Evolutionary conservation across 2,113 vertebrate species (phyloP).

Genomic region (Danionella cerebrum): DNA sequence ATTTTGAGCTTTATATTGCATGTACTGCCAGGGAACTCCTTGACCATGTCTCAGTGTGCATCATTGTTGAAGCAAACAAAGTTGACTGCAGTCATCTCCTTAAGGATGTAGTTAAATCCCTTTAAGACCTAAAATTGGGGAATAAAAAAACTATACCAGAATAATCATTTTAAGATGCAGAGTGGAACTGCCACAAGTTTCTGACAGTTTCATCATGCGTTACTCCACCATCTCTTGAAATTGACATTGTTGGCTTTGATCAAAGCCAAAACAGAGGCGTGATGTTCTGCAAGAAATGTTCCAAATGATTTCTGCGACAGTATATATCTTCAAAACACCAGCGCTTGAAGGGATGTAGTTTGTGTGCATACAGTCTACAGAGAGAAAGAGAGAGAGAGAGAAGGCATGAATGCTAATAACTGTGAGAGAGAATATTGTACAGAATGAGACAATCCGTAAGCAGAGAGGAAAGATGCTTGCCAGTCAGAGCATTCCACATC

Average conservation of each 20-base stretch:
- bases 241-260: slow-evolving; percentile 69
- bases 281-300: slow-evolving; percentile 61
- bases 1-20: slow-evolving; percentile 38
- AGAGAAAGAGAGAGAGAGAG: neutral
- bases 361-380: neutral
- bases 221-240: slow-evolving; percentile 61
- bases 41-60: slow-evolving; percentile 24
- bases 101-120: slow-evolving; percentile 42
- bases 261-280: slow-evolving; percentile 61
- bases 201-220: slow-evolving; percentile 71
- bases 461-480: neutral
- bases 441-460: neutral
- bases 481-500: neutral
- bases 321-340: slow-evolving; percentile 53
- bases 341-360: slow-evolving; percentile 52
- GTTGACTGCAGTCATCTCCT: neutral
- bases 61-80: slow-evolving; percentile 32
- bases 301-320: slow-evolving; percentile 63
- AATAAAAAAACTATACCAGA: slow-evolving; percentile 39
- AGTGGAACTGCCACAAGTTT: slow-evolving; percentile 61
- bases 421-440: neutral
- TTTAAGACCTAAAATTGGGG: slow-evolving; percentile 26
- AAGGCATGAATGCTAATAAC: neutral
- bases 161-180: slow-evolving; percentile 66
- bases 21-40: slow-evolving; percentile 22